Percentiles rank a stretch among this genome's conserved stretches.
phyloP scores from a whole-genome alignment of 2,888 invertebrate genomes.

The Pasiphila rectangulata region DNA sequence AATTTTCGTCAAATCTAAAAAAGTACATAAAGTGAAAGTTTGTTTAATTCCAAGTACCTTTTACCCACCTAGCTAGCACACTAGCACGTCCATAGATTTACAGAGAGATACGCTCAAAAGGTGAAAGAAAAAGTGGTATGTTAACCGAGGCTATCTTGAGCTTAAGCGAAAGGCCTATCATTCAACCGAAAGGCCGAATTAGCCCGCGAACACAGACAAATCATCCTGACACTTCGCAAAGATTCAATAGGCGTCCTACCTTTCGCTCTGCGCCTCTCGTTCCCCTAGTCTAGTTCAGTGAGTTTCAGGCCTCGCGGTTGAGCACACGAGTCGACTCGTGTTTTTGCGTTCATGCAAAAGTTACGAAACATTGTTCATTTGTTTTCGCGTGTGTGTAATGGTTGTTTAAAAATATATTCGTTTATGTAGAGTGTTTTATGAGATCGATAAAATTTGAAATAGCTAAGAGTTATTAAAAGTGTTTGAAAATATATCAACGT shows the following conservation, averaged over 20 bases:
- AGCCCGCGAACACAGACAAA: not conserved
- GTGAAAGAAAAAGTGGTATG: no score
- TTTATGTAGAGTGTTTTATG: not conserved
- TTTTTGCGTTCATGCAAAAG: constrained; percentile 28
- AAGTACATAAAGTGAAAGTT: no score
- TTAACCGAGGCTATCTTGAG: no score
- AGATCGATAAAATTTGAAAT: not conserved
- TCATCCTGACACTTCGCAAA: not conserved
- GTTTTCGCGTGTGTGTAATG: constrained; percentile 7
- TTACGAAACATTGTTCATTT: constrained; percentile 15
- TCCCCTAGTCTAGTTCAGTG: constrained; percentile 44
- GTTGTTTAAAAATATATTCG: not conserved
- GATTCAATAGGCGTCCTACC: no score
- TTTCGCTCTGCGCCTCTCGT: constrained; percentile 19
- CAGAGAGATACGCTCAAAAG: no score
- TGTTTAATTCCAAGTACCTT: no score
- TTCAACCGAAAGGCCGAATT: not conserved
- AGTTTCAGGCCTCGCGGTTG: constrained; percentile 35
- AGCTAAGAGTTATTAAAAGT: no score
- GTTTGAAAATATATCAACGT: no score
- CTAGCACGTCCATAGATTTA: no score
- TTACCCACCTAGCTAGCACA: no score
- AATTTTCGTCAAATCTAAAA: no score
- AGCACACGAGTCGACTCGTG: constrained; percentile 33
- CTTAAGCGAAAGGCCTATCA: not conserved